Conservation (phyloP, 2,113 vertebrate genomes). For the Hystrix cristata region DNA sequence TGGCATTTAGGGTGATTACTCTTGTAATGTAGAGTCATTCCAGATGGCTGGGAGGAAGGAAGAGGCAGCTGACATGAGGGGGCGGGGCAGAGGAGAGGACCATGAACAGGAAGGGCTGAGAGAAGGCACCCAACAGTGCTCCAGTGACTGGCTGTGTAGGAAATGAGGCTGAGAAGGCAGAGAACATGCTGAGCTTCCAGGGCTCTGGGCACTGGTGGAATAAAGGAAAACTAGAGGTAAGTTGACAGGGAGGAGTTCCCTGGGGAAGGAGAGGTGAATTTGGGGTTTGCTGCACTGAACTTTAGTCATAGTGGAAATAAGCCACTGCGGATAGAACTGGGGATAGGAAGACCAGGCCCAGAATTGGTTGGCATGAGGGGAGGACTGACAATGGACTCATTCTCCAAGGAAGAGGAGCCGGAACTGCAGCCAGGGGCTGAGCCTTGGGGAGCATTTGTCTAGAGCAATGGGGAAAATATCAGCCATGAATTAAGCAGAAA, state of each 20-base stretch:
- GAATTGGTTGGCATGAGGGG: background rate
- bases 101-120: background rate
- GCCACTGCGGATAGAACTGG: background rate
- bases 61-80: no score
- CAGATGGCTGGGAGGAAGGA: background rate
- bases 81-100: background rate
- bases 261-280: background rate
- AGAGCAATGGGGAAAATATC: background rate
- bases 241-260: background rate
- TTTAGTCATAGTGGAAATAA: background rate
- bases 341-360: background rate
- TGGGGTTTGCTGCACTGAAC: background rate
- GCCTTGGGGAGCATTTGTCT: background rate
- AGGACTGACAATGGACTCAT: background rate
- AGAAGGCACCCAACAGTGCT: background rate
- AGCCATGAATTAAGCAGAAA: background rate
- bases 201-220: no score
- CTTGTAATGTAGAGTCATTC: background rate
- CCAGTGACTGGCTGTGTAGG: no score
- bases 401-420: background rate
- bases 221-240: background rate
- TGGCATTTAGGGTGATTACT: background rate
- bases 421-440: background rate
- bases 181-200: background rate
- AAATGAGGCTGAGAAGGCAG: background rate